Base-by-base conservation (phyloP, 2,888 invertebrate species). In the Aphidius colemani region DNA sequence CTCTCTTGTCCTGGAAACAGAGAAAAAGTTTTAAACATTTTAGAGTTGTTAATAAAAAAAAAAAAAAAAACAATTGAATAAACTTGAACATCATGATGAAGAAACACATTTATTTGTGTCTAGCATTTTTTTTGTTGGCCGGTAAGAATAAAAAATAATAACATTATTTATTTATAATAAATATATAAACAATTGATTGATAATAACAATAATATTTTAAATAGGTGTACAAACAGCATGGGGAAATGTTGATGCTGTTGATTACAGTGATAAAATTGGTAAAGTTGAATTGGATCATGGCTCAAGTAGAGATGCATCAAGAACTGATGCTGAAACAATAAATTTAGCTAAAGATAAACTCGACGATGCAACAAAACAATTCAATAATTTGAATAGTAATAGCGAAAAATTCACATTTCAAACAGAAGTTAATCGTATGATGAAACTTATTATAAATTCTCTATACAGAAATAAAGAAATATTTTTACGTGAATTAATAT, bases 361-460 rank as follows among this genome's bases (percentile, higher is more conserved):
- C 61, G 99, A 99, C 85, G 95, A 94, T 4, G 85, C 99, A 65
- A 98, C 95, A 13, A 93, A 96, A 13, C 30, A 30, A 30, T 30
- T 5, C 5, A 30, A 30, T 30, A 30, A 30, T 5, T 30, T 30
- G 5, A 86, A 94, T 66, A 95, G 95, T 55, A 92, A 91, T 78
- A 90, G 97, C 1, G 92, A 94, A 80, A 95, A 93, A 81, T 92
- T 89, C 80, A 88, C 89, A 40, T 98, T 98, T 86, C 95, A 99
- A 85, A 97, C 99, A 0, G 99, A 99, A 85, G 99, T 99, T 50
- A 97, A 97, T 85, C 92, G 98, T 65, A 98, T 99, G 97, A 99
- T 99, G 99, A 99, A 99, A 84, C 89, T 99, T 66, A 99, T 99
- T 83, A 99, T 99, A 82, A 99, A 99, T 85, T 99, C 99, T 7